Base-by-base conservation (phyloP, 1,140 invertebrate genomes). In the Daktulosphaira vitifoliae region DNA sequence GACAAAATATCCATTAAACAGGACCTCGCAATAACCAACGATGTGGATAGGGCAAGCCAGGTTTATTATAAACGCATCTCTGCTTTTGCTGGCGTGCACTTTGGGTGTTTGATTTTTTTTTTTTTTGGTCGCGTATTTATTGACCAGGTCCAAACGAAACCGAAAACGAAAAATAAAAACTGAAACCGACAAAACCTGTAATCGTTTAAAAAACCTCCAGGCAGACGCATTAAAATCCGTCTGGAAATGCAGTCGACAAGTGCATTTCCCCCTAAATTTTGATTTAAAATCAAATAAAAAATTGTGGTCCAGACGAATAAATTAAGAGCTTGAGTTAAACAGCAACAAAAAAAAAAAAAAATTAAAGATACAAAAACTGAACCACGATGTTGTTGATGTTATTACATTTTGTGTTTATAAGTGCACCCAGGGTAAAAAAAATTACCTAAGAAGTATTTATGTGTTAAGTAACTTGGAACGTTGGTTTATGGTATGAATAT, bases 211-310 rank as follows among this genome's bases (percentile, higher is more conserved):
- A 62, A 62, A 62, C 42, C 11, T 15, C 25, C 42, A n/a, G 18
- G 56, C 26, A 62, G 56, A 62, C 56, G 42, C 56, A 62, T 62
- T 62, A 62, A 62, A 62, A 62, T 48, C 56, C n/a, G 56, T 62
- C 56, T 62, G 56, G 56, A 62, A 62, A 62, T 62, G 56, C 56
- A 62, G 56, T 56, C 38, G 53, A 29, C 42, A 62, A 62, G 56
- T 62, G 56, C 56, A 62, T 62, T 62, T 62, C 56, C 56, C 56
- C 56, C 56, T 62, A 62, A 62, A 62, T 33, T 62, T 62, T 39
- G 42, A 38, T 59, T 20, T 11, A 59, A 59, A 59, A 62, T 62
- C 26, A 62, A 62, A 29, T 29, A 48, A 62, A 29, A 62, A n/a
- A 48, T 62, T 46, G n/a, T 48, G 26, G 25, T 48, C 56, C 56